Base-by-base conservation (phyloP, 2,888 invertebrate genomes). In the Apeira syringaria region DNA sequence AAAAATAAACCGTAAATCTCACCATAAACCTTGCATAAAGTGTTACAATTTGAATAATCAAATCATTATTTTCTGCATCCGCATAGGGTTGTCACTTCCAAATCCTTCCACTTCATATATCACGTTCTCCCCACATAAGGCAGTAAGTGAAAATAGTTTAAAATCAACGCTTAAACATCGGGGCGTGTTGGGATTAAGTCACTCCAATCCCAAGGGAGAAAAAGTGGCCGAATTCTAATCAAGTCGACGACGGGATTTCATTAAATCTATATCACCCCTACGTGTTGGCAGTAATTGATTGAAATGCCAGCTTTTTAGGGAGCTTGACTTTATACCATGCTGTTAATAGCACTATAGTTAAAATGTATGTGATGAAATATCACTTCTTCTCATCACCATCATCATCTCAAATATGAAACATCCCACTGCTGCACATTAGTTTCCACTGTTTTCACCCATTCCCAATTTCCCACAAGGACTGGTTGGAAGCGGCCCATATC, bases 251-350 rank as follows among this genome's bases (percentile, higher is more conserved):
- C 65, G 79, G 77, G 80, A 81, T 79, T 84, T 85, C 80, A 87
- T 87, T 86, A 82, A 87, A 86, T 77, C 74, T 71, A 72, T 77
- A 72, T 76, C 80, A 75, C 86, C 85, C 86, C 74, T 76, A 70
- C 76, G 77, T 81, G 85, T 80, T 82, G 87, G 79, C 83, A 80
- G 79, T 78, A 82, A 86, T 86, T 81, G 87, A 88, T 87, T 84
- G 85, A 84, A 80, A 82, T 50, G 56, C 51, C 50, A 48, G 49
- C 53, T 51, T 52, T 50, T 50, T 53, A 45, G 47, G 51, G 53
- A 47, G 31, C 20, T 49, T 44, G 47, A 48, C 48, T 54, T 50
- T 30, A 38, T 41, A 41, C 40, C 48, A 46, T 32, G 35, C 13
- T 36, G 42, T 36, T 41, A 44, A 12, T 7, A 17, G 18, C n/a